Conservation (phyloP, 1,140 invertebrate genomes). For the Branchinecta lynchi region DNA sequence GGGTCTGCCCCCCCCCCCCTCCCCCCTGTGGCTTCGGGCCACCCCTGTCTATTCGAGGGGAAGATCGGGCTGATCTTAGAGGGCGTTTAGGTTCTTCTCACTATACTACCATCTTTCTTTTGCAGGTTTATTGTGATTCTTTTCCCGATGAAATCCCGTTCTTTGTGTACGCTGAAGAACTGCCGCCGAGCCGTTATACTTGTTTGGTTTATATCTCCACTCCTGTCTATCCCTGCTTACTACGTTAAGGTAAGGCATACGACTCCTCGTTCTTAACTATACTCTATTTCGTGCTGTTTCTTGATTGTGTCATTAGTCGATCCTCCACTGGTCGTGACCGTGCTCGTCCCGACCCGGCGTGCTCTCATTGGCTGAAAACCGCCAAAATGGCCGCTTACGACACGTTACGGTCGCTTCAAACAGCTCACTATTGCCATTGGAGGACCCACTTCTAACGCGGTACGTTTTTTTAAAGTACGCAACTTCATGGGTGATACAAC, state of each 20-base stretch:
- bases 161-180: slow-evolving; percentile 34
- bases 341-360: not conserved
- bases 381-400: no score
- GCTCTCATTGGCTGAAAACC: no score
- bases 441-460: no score
- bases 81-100: no score
- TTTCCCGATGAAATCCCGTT: slow-evolving; percentile 35
- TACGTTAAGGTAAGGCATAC: slow-evolving; percentile 30
- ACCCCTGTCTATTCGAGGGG: no score
- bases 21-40: no score
- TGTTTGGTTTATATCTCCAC: slow-evolving; percentile 32
- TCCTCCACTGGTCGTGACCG: slow-evolving; percentile 14
- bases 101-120: slow-evolving; percentile 21
- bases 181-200: slow-evolving; percentile 31
- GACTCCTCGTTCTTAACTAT: not conserved
- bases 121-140: slow-evolving; percentile 37
- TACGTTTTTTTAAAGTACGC: no score
- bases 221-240: slow-evolving; percentile 31
- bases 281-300: not conserved
- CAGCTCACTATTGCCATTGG: no score
- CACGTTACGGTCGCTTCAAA: no score
- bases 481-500: no score
- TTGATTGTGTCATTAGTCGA: not conserved
- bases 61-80: no score
- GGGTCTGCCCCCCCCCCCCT: no score